phyloP scores from a whole-genome alignment of 2,113 vertebrate genomes.

The Terrapene triunguis region DNA sequence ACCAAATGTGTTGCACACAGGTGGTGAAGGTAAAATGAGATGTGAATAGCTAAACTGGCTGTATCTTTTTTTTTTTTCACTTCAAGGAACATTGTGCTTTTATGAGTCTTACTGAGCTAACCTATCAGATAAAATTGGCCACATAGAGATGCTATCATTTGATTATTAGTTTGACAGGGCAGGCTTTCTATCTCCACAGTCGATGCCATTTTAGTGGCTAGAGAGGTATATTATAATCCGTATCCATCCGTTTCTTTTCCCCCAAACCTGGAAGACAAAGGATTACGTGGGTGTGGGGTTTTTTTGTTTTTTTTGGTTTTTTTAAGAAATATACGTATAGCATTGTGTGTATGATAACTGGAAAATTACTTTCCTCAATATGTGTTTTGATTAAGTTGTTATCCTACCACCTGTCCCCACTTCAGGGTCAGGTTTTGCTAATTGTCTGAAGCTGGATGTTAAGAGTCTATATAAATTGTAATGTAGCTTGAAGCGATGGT shows the following conservation, averaged over 20 bases:
- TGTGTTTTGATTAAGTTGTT: not conserved
- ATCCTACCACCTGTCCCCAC: not conserved
- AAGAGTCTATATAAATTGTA: not conserved
- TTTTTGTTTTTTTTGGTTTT: no score
- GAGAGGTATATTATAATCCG: not conserved
- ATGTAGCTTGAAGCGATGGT: not conserved
- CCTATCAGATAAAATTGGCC: not conserved
- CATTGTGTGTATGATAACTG: not conserved
- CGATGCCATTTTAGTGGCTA: not conserved
- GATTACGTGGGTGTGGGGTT: not conserved
- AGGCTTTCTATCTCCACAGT: rapidly evolving
- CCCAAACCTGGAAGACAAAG: not conserved
- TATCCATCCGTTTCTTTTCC: not conserved
- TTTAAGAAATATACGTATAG: not conserved
- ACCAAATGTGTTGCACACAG: not conserved
- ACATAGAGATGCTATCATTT: not conserved
- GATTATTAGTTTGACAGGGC: not conserved
- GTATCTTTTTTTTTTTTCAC: not conserved
- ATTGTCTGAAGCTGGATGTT: not conserved
- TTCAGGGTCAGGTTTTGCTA: not conserved
- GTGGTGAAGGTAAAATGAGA: not conserved
- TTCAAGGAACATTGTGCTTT: not conserved
- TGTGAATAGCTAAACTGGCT: not conserved
- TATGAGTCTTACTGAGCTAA: rapidly evolving
- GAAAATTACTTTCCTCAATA: not conserved